Conservation (phyloP, 1,140 invertebrate species). For the Schlechtendalia chinensis region DNA sequence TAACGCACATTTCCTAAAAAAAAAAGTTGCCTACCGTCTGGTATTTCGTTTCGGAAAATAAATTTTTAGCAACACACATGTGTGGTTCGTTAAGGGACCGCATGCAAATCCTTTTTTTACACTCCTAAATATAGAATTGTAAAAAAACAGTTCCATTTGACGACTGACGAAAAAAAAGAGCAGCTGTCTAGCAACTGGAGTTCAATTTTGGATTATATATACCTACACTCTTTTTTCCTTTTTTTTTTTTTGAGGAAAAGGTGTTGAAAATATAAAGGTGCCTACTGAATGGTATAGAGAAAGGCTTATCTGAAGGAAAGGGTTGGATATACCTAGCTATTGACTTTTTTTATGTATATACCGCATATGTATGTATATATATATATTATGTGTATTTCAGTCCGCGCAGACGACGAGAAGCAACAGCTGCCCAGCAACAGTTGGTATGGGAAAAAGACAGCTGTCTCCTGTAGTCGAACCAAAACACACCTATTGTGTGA, state of each 20-base stretch:
- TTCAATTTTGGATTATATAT: slow-evolving; percentile 12
- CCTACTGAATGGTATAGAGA: background rate
- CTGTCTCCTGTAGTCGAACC: slow-evolving; percentile 36
- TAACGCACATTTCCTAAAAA: slow-evolving; percentile 30
- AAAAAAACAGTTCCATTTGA: slow-evolving; percentile 47
- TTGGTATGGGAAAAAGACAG: slow-evolving; percentile 46
- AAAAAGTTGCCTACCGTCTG: slow-evolving; percentile 41
- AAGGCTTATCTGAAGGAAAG: slow-evolving; percentile 46
- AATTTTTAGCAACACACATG: slow-evolving; percentile 49
- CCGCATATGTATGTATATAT: background rate
- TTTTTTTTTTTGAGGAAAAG: slow-evolving; percentile 26
- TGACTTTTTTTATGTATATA: slow-evolving; percentile 36
- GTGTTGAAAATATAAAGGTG: slow-evolving; percentile 48
- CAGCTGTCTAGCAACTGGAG: slow-evolving; percentile 49
- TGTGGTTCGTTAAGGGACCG: slow-evolving; percentile 49
- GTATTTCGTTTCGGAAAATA: slow-evolving; percentile 49
- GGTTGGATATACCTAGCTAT: slow-evolving; percentile 32
- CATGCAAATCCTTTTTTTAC: slow-evolving; percentile 50
- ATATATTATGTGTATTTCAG: background rate
- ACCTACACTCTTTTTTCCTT: background rate
- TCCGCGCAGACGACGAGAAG: slow-evolving; percentile 38
- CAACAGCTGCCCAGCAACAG: slow-evolving; percentile 50
- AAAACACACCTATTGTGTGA: slow-evolving; percentile 37
- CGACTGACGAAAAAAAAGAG: slow-evolving; percentile 39
- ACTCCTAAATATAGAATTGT: slow-evolving; percentile 44